Evolutionary conservation across 2,113 vertebrate genomes (phyloP), one percentile per base, ranked within the genome.

Genomic region (Boleophthalmus pectinirostris): DNA sequence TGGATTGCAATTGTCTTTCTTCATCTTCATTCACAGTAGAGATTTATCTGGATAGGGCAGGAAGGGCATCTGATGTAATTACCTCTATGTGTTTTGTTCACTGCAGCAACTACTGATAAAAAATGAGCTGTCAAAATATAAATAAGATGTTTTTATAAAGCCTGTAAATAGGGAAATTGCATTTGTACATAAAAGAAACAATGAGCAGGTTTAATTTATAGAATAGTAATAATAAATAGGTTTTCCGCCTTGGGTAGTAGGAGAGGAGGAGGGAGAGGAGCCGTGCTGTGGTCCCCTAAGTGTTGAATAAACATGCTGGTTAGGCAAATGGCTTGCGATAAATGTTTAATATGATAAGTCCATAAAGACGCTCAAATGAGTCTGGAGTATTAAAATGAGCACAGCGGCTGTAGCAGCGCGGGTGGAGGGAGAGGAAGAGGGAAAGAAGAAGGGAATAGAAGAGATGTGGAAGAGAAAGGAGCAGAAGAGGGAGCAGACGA

Each of bases 261-360:
- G 45, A 21, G 58, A 12, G 20, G 49, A 70, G 68, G 6, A 16
- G 49, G 24, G 82, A 83, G 79, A 84, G 88, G 82, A 89, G 80
- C 79, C 72, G 14, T 78, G 85, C 86, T 85, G 89, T 78, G 89
- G 85, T 90, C 85, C 87, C 89, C 66, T 90, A 91, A 91, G 91
- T 92, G 91, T 92, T 92, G 89, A 92, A 91, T 90, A 92, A 92
- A 92, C 90, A 92, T 89, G 88, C 85, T 88, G 89, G 87, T 91
- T 90, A 91, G 89, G 83, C 84, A 92, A 91, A 91, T 90, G 84
- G 88, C 90, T 64, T 88, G 90, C 78, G 80, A 90, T 92, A 91
- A 92, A 92, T 91, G 91, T 92, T 92, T 91, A 92, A 92, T 92
- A 92, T 90, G 88, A 88, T 90, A 90, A 90, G 85, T 90, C 90